phyloP scores from a whole-genome alignment of 2,888 invertebrate genomes.

The Plagiodera versicolora region DNA sequence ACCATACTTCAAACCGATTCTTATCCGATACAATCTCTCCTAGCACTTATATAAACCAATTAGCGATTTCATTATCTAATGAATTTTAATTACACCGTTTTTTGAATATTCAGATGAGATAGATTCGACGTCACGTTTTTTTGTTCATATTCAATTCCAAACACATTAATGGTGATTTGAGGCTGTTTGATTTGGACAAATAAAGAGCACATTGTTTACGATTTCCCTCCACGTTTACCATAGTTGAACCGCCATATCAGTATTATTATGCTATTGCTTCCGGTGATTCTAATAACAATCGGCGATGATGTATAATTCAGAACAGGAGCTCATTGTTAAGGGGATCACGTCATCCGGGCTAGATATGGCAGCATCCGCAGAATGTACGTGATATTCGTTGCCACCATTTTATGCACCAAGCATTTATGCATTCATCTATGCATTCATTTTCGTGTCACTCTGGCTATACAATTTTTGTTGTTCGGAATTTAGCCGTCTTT shows the following conservation, averaged over 20 bases:
- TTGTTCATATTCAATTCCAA: neutral
- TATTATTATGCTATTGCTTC: slow-evolving; percentile 23
- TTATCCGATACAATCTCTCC: neutral
- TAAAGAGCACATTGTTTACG: slow-evolving; percentile 9
- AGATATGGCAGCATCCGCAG: neutral
- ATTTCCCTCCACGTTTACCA: slow-evolving; percentile 1
- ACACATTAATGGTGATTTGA: slow-evolving; percentile 1
- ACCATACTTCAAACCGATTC: neutral
- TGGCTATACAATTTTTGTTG: too few species aligned
- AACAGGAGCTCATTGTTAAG: slow-evolving; percentile 15
- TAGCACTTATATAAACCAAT: neutral
- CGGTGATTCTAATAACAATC: slow-evolving; percentile 25
- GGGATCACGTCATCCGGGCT: neutral
- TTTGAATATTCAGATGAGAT: neutral
- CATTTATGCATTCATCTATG: too few species aligned
- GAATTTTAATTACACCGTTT: neutral
- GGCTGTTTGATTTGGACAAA: neutral
- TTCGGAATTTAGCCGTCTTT: too few species aligned
- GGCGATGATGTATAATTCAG: slow-evolving; percentile 24
- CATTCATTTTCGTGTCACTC: too few species aligned
- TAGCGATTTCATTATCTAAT: neutral
- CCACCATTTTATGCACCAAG: neutral
- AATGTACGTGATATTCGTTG: neutral
- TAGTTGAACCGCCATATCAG: slow-evolving; percentile 12
- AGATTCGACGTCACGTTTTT: neutral